A percentile compares a stretch with the other conserved stretches of the same genome.
Evolutionary conservation across 2,113 vertebrate species (phyloP).

Genomic region (Platysteira castanea): DNA sequence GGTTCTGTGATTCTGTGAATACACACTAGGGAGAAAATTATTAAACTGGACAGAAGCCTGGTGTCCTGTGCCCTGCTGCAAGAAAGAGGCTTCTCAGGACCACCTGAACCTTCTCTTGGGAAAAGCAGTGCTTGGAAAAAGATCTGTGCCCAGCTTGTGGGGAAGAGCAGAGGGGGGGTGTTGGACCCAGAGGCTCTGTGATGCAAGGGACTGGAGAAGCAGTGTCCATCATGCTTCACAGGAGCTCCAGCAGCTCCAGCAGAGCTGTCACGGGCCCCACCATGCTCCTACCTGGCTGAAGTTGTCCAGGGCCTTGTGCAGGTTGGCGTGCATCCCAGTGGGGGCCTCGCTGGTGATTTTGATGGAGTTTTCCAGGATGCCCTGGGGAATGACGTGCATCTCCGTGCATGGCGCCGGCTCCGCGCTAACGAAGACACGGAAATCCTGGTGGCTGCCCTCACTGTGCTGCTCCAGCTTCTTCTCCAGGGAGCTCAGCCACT

Average conservation of each 20-base stretch:
- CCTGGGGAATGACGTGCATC: conserved; percentile 89
- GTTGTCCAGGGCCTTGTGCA: conserved; percentile 94
- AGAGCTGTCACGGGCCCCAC: fast-evolving
- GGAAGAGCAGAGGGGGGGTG: background rate
- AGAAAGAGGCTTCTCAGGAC: background rate
- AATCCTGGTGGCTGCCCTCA: conserved; percentile 77
- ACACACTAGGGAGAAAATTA: background rate
- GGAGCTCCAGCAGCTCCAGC: background rate
- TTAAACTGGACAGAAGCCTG: background rate
- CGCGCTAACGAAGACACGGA: conserved; percentile 89
- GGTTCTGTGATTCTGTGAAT: background rate
- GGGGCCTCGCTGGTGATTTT: conserved; percentile 94
- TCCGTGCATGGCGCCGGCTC: conserved; percentile 83
- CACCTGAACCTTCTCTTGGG: background rate
- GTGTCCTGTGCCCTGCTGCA: background rate
- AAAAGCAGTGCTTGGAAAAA: background rate
- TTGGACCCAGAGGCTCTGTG: background rate
- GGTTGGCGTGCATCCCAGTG: conserved; percentile 87
- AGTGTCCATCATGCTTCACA: fast-evolving
- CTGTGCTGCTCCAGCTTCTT: conserved; percentile 86
- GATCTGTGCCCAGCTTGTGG: background rate
- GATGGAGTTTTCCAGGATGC: conserved; percentile 91
- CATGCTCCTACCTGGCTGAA: conserved; percentile 84
- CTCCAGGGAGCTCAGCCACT: conserved; percentile 88
- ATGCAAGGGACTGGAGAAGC: no score